These are phyloP conservation scores for Chromobotia macracanthus DNA, from an alignment of 2,797 vertebrate genomes.

Conservation along the genomic window DNA sequence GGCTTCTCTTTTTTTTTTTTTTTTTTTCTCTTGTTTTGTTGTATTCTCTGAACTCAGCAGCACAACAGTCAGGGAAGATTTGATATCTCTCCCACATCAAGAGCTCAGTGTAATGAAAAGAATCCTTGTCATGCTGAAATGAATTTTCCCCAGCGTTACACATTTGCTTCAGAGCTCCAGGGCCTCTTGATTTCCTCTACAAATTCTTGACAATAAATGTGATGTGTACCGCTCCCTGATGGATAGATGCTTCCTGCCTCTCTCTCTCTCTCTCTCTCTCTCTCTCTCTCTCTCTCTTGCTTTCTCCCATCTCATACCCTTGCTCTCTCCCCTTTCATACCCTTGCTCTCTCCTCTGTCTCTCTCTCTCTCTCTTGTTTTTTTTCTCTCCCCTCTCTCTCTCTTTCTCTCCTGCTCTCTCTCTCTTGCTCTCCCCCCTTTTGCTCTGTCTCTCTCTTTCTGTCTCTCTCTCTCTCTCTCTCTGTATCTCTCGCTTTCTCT, in stretches of 20 bases:
- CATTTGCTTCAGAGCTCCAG: slow-evolving; percentile 40
- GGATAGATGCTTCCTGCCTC: background rate
- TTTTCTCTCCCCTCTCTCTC: background rate
- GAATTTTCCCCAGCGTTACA: slow-evolving; percentile 47
- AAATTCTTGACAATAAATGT: slow-evolving; percentile 53
- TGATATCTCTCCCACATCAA: slow-evolving; percentile 46
- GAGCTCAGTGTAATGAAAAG: slow-evolving; percentile 38
- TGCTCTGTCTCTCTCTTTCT: background rate
- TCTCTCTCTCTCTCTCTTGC: background rate
- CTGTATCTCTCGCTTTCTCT: background rate
- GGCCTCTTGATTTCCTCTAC: slow-evolving; percentile 43
- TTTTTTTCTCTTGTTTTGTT: slow-evolving; percentile 37
- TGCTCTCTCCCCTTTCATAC: too few relatives aligned
- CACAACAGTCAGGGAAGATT: slow-evolving; percentile 25
- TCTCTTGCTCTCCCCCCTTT: background rate
- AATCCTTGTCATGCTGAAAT: slow-evolving; percentile 43
- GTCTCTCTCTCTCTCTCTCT: background rate
- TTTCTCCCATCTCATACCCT: too few relatives aligned
- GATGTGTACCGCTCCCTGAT: slow-evolving; percentile 23
- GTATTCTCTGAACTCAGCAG: slow-evolving; percentile 33
- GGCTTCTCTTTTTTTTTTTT: slow-evolving; percentile 15
- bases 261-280: background rate
- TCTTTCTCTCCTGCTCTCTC: background rate
- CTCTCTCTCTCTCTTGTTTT: background rate
- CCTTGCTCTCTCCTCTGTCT: background rate